Conservation (phyloP, 2,888 invertebrate genomes). For the Axea sp. region DNA sequence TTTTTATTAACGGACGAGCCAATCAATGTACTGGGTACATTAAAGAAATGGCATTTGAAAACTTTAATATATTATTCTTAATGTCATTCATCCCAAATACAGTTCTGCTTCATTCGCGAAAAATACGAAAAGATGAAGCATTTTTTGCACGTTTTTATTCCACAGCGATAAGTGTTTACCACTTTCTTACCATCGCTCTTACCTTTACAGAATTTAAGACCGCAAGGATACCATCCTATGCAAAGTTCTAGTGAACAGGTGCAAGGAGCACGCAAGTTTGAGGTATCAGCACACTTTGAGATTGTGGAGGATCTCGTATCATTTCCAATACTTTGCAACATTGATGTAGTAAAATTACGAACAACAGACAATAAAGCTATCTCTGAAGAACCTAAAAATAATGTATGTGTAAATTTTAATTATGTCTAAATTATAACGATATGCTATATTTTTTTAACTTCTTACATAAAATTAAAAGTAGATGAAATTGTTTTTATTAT, state of each 20-base stretch:
- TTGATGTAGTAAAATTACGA: constrained; percentile 84
- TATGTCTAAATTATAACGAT: too few relatives aligned
- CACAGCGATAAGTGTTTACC: constrained; percentile 90
- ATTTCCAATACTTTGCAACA: constrained; percentile 73
- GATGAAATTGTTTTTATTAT: too few relatives aligned
- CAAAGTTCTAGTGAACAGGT: constrained; percentile 92
- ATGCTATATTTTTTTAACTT: too few relatives aligned
- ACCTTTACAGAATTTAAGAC: constrained; percentile 95
- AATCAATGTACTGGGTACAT: constrained; percentile 3
- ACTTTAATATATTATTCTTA: constrained; percentile 40
- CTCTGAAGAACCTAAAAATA: constrained; percentile 84
- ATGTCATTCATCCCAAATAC: constrained; percentile 89
- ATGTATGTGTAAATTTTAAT: too few relatives aligned
- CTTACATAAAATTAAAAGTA: too few relatives aligned
- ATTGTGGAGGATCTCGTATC: constrained; percentile 71
- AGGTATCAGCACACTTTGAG: constrained; percentile 84
- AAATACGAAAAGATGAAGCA: constrained; percentile 94
- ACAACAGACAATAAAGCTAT: constrained; percentile 86
- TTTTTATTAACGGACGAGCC: too few relatives aligned
- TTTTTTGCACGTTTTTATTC: constrained; percentile 96
- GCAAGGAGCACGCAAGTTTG: constrained; percentile 87
- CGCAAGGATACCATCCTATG: constrained; percentile 98
- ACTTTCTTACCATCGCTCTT: constrained; percentile 85
- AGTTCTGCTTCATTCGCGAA: constrained; percentile 89
- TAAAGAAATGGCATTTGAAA: background rate